Evolutionary conservation across 2,113 vertebrate genomes (phyloP), one percentile per base, ranked within the genome.

Genomic region (Cyprinodon tularosa): DNA sequence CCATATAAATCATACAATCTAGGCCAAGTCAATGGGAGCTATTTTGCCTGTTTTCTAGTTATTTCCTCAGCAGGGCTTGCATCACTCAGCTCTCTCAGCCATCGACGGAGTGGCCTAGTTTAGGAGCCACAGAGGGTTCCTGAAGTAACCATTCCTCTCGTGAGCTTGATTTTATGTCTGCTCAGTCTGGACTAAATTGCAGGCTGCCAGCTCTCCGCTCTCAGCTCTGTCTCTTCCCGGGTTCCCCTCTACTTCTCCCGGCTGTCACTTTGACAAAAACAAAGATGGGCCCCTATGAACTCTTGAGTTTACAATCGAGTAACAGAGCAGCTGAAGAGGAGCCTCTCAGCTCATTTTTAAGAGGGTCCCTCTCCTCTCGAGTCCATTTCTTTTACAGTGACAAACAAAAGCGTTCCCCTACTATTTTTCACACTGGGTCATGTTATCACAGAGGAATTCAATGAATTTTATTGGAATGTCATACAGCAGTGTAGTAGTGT

Each of bases 1-100:
- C 86, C 84, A 85, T 85, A 93, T 93, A 92, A 91, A 93, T 92
- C 90, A 92, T 80, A 86, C 88, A 90, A 92, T 92, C 90, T 92
- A 87, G 91, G 91, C 88, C 91, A 93, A 93, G 90, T 90, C 89
- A 88, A 84, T 88, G 87, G 88, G 86, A 85, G 81, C 78, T 74
- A 79, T 79, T 87, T 73, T 71, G 71, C 76, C 83, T 76, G 47
- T 84, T 86, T 89, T 86, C 88, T 80, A 66, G 63, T 91, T 87
- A 88, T 88, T 90, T 89, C 88, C 85, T 90, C 89, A 88, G 88
- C 82, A 3, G 61, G 15, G 84, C 84, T 71, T 48, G 77, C 86
- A 88, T 87, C 88, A 86, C 81, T 91, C 88, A 87, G 82, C 85
- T 71, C 69, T 83, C 69, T 20, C 70, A 80, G 36, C 72, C 80